phyloP scores from a whole-genome alignment of 2,113 vertebrate species.

The Budorcas taxicolor region DNA sequence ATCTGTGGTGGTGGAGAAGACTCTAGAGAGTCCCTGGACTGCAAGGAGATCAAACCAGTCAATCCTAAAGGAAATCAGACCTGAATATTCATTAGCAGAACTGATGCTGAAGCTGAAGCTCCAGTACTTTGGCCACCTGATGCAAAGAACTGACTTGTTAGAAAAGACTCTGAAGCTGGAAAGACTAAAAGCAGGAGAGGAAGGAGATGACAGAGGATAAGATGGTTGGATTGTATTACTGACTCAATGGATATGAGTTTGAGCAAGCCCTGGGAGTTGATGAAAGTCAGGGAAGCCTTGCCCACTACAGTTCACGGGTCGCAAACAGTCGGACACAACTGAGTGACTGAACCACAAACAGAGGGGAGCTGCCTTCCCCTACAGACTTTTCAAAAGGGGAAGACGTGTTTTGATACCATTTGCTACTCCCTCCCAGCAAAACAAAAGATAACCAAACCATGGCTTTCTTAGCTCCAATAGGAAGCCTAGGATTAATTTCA shows the following conservation, averaged over 20 bases:
- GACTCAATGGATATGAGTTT: background rate
- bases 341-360: background rate
- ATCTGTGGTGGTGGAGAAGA: background rate
- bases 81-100: background rate
- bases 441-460: background rate
- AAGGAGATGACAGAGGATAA: background rate
- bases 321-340: background rate
- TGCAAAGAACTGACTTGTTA: background rate
- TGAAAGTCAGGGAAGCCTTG: background rate
- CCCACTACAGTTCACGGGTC: fast-evolving
- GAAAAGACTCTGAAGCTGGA: background rate
- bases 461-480: background rate
- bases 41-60: background rate
- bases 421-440: background rate
- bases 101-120: background rate
- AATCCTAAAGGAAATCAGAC: background rate
- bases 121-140: background rate
- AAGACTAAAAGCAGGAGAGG: background rate
- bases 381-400: background rate
- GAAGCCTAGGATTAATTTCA: background rate
- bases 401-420: background rate
- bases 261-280: background rate
- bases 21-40: background rate
- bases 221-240: background rate
- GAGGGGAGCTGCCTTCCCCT: background rate